Evolutionary conservation across 2,888 invertebrate species (phyloP), one percentile per base, ranked within the genome.

Genomic region (Amphipoea lucens): DNA sequence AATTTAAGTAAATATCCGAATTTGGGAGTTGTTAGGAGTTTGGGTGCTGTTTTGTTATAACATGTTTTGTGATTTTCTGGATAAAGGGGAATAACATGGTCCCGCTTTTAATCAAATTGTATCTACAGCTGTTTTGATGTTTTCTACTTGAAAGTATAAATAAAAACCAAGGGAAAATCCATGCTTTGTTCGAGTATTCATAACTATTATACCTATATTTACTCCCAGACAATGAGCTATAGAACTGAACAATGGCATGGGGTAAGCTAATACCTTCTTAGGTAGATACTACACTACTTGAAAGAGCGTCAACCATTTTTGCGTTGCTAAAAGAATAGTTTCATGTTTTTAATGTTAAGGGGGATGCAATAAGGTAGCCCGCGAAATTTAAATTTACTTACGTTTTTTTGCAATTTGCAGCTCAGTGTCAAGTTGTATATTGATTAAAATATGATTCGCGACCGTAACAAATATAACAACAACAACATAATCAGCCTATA

Each of bases 1-100:
- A 92, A 88, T 89, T 91, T 90, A 89, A 91, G 89, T 89, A 91
- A 90, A 91, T 91, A 90, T 89, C 84, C 87, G 89, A 90, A 91
- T 92, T 91, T 91, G 86, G 89, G 90, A 91, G 90, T 91, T 90
- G 90, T 91, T 91, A 75, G 73, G 85, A 87, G 84, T 89, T 92
- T 87, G 87, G 88, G 71, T 77, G 67, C 84, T 89, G 85, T 88
- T 91, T 87, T 86, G 85, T 88, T 87, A 67, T 78, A 82, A 87
- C 74, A 75, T 83, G 79, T 84, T 83, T 82, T 80, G 75, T 86
- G 73, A 77, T 45, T 76, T 69, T 75, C 72, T 51, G 67, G n/a
- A 78, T 84, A 84, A 82, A 82, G n/a, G 42, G 72, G 54, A 67
- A 66, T 74, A 71, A 77, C 20, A 74, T 75, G 62, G 1, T 70